Conservation (phyloP, 2,113 vertebrate genomes). For the Rhadina sibilatrix region DNA sequence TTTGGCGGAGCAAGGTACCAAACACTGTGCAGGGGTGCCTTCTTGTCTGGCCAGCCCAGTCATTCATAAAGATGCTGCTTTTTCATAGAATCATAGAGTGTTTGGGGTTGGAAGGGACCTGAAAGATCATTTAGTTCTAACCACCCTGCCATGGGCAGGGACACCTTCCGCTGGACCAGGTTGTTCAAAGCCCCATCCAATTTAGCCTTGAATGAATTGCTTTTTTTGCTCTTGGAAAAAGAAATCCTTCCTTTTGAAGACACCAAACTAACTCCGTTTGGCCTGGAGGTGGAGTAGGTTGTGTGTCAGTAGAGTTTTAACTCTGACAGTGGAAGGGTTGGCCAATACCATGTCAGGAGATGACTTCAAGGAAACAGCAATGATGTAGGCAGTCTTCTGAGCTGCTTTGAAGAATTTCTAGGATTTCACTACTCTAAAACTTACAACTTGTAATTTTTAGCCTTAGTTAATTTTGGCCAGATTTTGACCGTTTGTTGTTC, state of each 20-base stretch:
- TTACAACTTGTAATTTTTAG: background rate
- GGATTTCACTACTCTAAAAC: background rate
- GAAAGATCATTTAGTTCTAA: background rate
- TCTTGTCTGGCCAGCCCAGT: background rate
- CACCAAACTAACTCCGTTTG: background rate
- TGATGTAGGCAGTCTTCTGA: background rate
- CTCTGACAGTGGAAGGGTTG: background rate
- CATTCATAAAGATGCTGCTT: background rate
- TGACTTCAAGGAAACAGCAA: background rate
- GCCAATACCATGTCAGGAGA: background rate
- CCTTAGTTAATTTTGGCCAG: background rate
- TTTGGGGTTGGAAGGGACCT: background rate
- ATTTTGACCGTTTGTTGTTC: background rate
- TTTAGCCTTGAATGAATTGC: background rate
- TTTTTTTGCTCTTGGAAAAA: background rate
- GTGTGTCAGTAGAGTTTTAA: background rate
- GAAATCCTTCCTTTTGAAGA: background rate
- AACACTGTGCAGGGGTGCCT: background rate
- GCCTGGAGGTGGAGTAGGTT: background rate
- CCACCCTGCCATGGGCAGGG: background rate
- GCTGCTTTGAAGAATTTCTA: background rate
- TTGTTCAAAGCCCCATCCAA: background rate
- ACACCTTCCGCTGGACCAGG: background rate
- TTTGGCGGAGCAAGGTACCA: background rate
- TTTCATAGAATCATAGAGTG: background rate